Conservation (phyloP, 2,797 vertebrate genomes). For the Sebastes taczanowskii region DNA sequence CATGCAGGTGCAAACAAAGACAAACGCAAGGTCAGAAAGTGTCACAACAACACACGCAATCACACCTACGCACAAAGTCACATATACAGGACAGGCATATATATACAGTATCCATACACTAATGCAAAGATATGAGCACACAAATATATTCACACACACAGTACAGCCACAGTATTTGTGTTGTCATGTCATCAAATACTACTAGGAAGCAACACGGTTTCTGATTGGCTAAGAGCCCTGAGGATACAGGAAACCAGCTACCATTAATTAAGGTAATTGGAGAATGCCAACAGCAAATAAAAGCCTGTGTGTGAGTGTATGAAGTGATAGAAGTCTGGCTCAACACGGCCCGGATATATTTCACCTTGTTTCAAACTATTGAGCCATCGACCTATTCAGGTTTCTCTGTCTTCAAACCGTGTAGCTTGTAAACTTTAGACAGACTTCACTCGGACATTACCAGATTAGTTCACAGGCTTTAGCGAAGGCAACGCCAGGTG, state of each 20-base stretch:
- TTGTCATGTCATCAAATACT: slow-evolving; percentile 28
- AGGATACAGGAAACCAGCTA: slow-evolving; percentile 36
- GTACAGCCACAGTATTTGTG: neutral
- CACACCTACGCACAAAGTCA: neutral
- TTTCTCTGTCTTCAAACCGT: neutral
- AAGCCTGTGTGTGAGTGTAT: neutral
- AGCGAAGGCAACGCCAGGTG: neutral
- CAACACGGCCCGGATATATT: neutral
- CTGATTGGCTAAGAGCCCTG: slow-evolving; percentile 19
- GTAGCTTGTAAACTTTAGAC: neutral
- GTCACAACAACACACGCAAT: slow-evolving; percentile 21
- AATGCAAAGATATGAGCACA: neutral
- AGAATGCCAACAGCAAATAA: slow-evolving; percentile 23
- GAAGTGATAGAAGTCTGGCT: slow-evolving; percentile 15
- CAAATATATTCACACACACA: neutral
- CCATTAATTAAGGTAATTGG: slow-evolving; percentile 52
- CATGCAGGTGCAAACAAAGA: neutral
- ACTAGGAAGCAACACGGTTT: slow-evolving; percentile 4
- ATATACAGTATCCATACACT: neutral
- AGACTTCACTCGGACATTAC: neutral
- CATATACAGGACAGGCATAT: neutral
- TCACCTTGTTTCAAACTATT: neutral
- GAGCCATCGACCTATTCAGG: neutral
- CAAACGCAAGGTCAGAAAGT: slow-evolving; percentile 3
- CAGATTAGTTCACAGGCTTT: neutral